Conservation (phyloP, 2,888 invertebrate species). For the Lasius fuliginosus region DNA sequence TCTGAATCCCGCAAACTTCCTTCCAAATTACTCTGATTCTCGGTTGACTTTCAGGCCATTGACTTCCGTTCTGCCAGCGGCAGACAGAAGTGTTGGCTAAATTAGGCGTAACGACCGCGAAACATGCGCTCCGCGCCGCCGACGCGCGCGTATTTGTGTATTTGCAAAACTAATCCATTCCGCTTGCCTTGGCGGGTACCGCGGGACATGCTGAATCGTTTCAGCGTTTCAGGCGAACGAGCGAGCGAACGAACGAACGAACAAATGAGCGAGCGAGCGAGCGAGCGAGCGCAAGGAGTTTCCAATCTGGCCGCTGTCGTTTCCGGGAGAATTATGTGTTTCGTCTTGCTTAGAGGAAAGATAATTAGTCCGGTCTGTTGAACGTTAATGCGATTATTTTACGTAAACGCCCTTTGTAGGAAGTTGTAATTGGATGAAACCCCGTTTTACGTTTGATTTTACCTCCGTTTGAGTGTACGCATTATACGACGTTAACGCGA, state of each 20-base stretch:
- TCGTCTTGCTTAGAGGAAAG: constrained; percentile 54
- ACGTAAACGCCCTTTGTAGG: constrained; percentile 62
- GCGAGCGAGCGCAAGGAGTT: constrained; percentile 63
- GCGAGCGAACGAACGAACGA: not conserved
- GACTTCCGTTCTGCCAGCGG: constrained; percentile 48
- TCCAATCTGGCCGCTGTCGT: constrained; percentile 70
- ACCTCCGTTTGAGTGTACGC: constrained; percentile 26
- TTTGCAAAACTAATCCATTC: constrained; percentile 71
- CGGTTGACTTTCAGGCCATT: constrained; percentile 45
- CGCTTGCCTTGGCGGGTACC: constrained; percentile 45
- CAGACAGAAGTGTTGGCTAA: constrained; percentile 59
- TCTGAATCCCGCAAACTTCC: constrained; percentile 19
- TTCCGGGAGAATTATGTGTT: constrained; percentile 68
- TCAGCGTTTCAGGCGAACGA: constrained; percentile 22
- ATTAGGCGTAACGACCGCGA: constrained; percentile 66
- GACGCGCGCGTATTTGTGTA: constrained; percentile 58
- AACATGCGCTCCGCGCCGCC: constrained; percentile 52
- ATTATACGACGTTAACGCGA: constrained; percentile 33
- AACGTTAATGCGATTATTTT: constrained; percentile 66
- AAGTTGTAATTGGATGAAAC: constrained; percentile 53
- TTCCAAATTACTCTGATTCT: constrained; percentile 27
- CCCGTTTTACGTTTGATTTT: constrained; percentile 52
- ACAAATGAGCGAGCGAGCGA: not conserved
- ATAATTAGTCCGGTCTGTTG: constrained; percentile 65
- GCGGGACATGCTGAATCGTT: constrained; percentile 59